Evolutionary conservation across 2,113 vertebrate genomes (phyloP), one percentile per base, ranked within the genome.

Genomic region (Megaceryle maxima): DNA sequence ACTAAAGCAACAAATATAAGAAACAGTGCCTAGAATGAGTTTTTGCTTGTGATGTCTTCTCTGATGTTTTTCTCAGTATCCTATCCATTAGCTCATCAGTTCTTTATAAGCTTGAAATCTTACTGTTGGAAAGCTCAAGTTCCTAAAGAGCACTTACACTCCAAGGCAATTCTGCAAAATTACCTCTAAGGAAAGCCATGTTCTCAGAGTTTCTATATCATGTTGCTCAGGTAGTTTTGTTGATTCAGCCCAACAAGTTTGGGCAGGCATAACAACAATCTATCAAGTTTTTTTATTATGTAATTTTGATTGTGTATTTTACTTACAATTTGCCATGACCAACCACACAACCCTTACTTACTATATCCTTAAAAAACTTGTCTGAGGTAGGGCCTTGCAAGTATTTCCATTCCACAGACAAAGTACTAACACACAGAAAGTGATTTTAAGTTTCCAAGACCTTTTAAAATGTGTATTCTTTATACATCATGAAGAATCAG

Each of bases 1-100:
- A 94, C 74, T 43, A 73, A 85, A 92, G 88, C 83, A 94, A 96
- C 96, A 96, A 95, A 96, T 96, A 95, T 6, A 84, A 69, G 62
- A 84, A 90, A 88, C n/a, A 56, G 57, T 66, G 44, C 55, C 62
- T 85, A 77, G 78, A 96, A 94, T 29, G 31, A 89, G 46, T 69
- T 83, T 93, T 87, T 4, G 2, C 39, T 64, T 92, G 37, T 75
- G 83, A 92, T 83, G 68, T 56, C 64, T 86, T 88, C 55, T 92
- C 63, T 83, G 31, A 60, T 86, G 39, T 50, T 86, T 83, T 88
- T 73, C 76, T 76, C 57, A 53, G 73, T 60, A 82, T 48, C 57
- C 51, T 75, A 91, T 57, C 39, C 53, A 84, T 59, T 87, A 88
- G 39, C 29, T 95, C 69, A 86, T 77, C 83, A 82, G 24, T 81